phyloP scores from a whole-genome alignment of 2,888 invertebrate species.

The Oligia fasciuncula region DNA sequence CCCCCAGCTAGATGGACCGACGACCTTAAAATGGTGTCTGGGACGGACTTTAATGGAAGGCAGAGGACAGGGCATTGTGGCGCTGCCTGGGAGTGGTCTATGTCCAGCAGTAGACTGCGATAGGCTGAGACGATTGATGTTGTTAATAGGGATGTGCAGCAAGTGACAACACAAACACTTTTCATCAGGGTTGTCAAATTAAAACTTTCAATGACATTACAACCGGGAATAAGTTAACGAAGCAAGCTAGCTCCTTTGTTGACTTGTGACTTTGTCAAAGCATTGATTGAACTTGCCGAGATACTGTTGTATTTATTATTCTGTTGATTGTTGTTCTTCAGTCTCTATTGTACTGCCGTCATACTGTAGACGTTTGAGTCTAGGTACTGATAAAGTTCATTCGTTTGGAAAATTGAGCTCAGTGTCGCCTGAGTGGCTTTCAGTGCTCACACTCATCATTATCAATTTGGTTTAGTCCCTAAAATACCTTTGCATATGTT shows the following conservation, averaged over 20 bases:
- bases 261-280: conserved; percentile 43
- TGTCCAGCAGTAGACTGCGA: background rate
- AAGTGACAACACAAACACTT: background rate
- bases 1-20: background rate
- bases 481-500: conserved; percentile 22
- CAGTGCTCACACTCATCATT: conserved; percentile 34
- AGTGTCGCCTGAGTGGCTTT: conserved; percentile 29
- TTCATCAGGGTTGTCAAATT: conserved; percentile 19
- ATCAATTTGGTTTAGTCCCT: conserved; percentile 32
- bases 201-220: conserved; percentile 45
- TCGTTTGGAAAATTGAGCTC: conserved; percentile 66
- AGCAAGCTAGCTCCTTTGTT: conserved; percentile 47
- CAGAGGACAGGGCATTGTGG: background rate
- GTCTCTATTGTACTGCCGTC: conserved; percentile 22
- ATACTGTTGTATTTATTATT: conserved; percentile 39
- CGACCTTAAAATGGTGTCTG: background rate
- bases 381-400: conserved; percentile 60
- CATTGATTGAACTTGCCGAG: conserved; percentile 42
- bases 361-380: conserved; percentile 17
- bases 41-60: background rate
- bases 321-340: conserved; percentile 41
- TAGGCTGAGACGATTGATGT: background rate
- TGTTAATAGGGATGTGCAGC: background rate
- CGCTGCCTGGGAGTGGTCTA: background rate
- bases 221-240: conserved; percentile 29